Conservation (phyloP, 2,888 invertebrate genomes). For the Notodonta ziczac region DNA sequence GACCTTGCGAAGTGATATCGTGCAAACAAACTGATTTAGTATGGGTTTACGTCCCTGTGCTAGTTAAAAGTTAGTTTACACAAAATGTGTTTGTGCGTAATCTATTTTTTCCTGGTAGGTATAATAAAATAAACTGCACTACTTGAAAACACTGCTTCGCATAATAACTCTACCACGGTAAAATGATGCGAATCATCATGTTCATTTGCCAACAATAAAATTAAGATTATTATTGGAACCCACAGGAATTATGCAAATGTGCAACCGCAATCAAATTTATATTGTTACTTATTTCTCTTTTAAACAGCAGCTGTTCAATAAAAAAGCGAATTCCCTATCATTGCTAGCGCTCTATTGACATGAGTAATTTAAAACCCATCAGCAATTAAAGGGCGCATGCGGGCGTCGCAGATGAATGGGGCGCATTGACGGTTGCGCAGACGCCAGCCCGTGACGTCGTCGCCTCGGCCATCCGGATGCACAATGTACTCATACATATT, state of each 20-base stretch:
- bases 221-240: no score
- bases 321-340: conserved; percentile 24
- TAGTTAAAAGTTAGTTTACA: conserved; percentile 17
- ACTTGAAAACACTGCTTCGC: not conserved
- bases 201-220: no score
- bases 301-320: conserved; percentile 25
- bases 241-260: no score
- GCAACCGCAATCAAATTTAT: no score
- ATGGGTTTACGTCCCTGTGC: conserved; percentile 21
- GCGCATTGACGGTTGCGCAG: conserved; percentile 55
- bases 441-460: conserved; percentile 41
- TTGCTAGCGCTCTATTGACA: conserved; percentile 35
- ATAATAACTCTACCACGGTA: no score
- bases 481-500: conserved; percentile 4
- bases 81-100: not conserved
- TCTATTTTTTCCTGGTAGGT: not conserved
- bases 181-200: no score
- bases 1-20: conserved; percentile 15
- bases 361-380: conserved; percentile 54
- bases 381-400: conserved; percentile 63
- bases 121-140: not conserved
- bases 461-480: conserved; percentile 47
- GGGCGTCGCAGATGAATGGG: conserved; percentile 61
- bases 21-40: conserved; percentile 19
- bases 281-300: conserved; percentile 11